These are phyloP conservation scores for Eilema depressum DNA, from an alignment of 2,888 invertebrate genomes.

Conservation along the genomic window DNA sequence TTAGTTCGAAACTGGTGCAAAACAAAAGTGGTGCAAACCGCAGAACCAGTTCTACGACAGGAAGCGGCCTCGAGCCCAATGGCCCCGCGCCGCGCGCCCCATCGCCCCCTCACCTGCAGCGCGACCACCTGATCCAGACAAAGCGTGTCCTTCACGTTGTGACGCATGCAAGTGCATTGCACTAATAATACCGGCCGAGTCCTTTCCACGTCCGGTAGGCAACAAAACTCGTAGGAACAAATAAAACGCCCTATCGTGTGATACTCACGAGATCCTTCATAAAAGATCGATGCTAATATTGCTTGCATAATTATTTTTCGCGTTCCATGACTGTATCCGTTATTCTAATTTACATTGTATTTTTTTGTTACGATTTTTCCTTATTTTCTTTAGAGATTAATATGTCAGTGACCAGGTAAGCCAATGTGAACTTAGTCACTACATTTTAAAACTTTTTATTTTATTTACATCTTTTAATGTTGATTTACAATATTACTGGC, in stretches of 20 bases:
- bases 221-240: constrained; percentile 55
- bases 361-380: constrained; percentile 34
- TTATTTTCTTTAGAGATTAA: constrained; percentile 31
- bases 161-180: constrained; percentile 85
- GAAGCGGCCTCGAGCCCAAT: constrained; percentile 79
- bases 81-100: constrained; percentile 41
- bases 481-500: not conserved
- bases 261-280: constrained; percentile 35
- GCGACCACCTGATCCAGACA: constrained; percentile 83
- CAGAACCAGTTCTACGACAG: constrained; percentile 84
- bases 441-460: not conserved
- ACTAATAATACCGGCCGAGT: constrained; percentile 74
- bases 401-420: not conserved
- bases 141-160: constrained; percentile 83
- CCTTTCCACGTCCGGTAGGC: constrained; percentile 78
- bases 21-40: constrained; percentile 81
- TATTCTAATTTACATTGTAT: constrained; percentile 35
- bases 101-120: constrained; percentile 56
- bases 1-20: constrained; percentile 83
- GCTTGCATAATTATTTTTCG: constrained; percentile 38
- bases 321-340: constrained; percentile 27
- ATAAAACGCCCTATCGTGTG: constrained; percentile 33
- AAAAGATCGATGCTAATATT: constrained; percentile 33
- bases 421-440: not conserved
- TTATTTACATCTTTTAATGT: not conserved